Evolutionary conservation across 2,113 vertebrate genomes (phyloP), one percentile per base, ranked within the genome.

Genomic region (Sylvilagus bachmani): DNA sequence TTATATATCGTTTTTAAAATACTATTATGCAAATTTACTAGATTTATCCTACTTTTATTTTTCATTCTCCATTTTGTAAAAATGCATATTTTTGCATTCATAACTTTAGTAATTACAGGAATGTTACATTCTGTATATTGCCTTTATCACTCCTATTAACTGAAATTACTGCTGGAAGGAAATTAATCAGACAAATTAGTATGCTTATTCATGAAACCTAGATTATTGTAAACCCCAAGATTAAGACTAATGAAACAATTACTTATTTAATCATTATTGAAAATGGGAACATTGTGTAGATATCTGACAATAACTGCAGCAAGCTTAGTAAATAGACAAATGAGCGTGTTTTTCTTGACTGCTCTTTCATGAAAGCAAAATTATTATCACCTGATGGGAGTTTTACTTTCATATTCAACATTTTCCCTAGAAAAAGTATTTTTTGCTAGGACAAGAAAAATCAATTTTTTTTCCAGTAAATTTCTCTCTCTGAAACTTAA

Each of bases 181-280:
- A 89, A 24, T 84, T 79, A 79, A 94, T 96, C 67, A 93, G 85
- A 81, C 80, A 95, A 96, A 97, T 97, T 96, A 89, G 64, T 2
- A 2, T 94, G 94, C 92, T 93, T 96, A 89, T 94, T 64, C 93
- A 88, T 78, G 96, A 96, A 97, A 91, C 53, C 36, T 62, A 84
- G 86, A 88, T 97, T 97, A 95, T 24, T 78, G 81, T 90, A 97
- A 98, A 92, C 2, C 2, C 67, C 31, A 93, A 96, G 88, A 80
- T 96, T 83, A 96, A 96, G 91, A 96, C 95, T 97, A 96, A 97
- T 97, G 96, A 97, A 97, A 97, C 96, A 97, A 97, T 97, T 97
- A 95, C 71, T 97, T 96, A 96, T 82, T 97, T 97, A 96, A 97
- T 97, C 96, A 96, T 95, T 95, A 93, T 81, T 91, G 75, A 96